Base-by-base conservation (phyloP, 2,888 invertebrate species). In the Uropetala carovei region DNA sequence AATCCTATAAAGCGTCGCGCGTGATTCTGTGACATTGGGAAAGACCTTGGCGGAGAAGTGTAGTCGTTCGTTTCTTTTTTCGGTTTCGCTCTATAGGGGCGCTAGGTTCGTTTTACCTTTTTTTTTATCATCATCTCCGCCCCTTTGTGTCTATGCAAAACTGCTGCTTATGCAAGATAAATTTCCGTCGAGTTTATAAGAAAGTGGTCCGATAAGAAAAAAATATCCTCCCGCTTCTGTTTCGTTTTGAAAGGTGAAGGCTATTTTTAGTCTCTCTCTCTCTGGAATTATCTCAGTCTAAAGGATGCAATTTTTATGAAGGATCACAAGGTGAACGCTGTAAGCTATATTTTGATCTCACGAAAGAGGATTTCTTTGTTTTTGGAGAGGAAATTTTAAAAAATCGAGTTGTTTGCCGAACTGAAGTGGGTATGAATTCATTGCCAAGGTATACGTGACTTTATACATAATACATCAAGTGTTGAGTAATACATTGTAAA, bases 11-110 rank as follows among this genome's bases (percentile, higher is more conserved):
- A 10, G 18, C 4, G 9, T 75, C 22, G 18, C 5, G 22, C 11
- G 75, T 13, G 10, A 75, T 75, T 75, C n/a, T 75, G 11, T 75
- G 75, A 75, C 75, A 75, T 75, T 75, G 75, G 27, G 75, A 27
- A 75, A 14, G 75, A 75, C 75, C 75, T 75, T 75, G 75, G 22
- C 22, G 75, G 22, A 27, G 27, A 18, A 68, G 5, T 64, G 64
- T 5, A 64, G n/a, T 68, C 75, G 75, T 27, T 75, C 27, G 22
- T 43, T 27, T 75, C 18, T 27, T 14, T 75, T 68, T 11, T 68
- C 68, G n/a, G 75, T 75, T 75, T 22, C 27, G 13, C 27, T 75
- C 27, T 75, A 27, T n/a, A 13, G 75, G 22, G 0, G 22, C 27
- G 1, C 1, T 1, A 43, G 43, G 43, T 5, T 43, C 43, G 43